A percentile compares a stretch with the other conserved stretches of the same genome.
Conservation (phyloP, 1,140 invertebrate genomes). For the Babylonia areolata region DNA sequence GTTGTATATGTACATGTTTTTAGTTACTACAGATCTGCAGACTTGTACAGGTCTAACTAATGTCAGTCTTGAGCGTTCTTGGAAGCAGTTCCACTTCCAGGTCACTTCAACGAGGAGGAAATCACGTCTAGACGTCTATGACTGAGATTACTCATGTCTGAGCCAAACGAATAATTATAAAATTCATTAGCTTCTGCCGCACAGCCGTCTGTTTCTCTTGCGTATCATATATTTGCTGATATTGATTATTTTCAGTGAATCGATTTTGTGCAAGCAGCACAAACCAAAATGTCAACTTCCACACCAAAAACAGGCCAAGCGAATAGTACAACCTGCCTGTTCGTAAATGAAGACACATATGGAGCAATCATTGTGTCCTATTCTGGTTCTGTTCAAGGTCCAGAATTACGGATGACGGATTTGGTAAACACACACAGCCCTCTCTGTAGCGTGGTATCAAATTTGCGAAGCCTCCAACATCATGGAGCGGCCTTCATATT, state of each 20-base stretch:
- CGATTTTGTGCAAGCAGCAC: slow-evolving; percentile 43
- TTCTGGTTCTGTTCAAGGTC: not conserved
- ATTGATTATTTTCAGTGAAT: slow-evolving; percentile 48
- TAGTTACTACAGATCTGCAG: no score
- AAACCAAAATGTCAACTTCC: slow-evolving; percentile 48
- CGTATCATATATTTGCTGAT: slow-evolving; percentile 42
- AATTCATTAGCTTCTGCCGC: slow-evolving; percentile 11
- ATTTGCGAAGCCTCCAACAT: slow-evolving; percentile 45
- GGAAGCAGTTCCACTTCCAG: no score
- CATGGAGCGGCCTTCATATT: slow-evolving; percentile 41
- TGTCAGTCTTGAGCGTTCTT: no score
- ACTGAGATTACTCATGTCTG: not conserved
- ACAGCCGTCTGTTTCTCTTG: slow-evolving; percentile 34
- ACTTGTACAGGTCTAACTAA: no score
- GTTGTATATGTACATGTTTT: no score
- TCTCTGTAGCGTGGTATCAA: slow-evolving; percentile 46
- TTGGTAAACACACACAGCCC: slow-evolving; percentile 39
- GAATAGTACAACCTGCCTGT: not conserved
- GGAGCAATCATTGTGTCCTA: not conserved
- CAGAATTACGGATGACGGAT: slow-evolving; percentile 9
- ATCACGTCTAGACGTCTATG: no score
- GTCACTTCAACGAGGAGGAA: no score
- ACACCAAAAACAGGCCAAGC: slow-evolving; percentile 3
- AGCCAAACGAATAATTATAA: not conserved
- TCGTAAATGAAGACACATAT: not conserved